phyloP scores from a whole-genome alignment of 2,888 invertebrate genomes.

The Aquatica leii region DNA sequence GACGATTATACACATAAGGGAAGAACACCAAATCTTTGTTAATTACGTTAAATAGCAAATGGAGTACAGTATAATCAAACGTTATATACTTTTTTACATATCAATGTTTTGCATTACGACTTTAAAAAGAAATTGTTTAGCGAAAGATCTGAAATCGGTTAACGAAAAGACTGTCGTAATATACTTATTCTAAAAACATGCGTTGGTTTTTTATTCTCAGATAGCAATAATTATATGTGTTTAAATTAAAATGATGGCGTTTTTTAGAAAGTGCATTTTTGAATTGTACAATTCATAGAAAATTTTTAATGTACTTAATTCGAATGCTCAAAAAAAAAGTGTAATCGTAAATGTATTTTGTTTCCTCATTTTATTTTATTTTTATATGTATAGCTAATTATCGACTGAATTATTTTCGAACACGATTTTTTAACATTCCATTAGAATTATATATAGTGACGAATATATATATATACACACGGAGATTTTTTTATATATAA shows the following conservation, averaged over 20 bases:
- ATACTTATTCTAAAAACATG: conserved; percentile 36
- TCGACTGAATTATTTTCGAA: conserved; percentile 41
- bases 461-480: conserved; percentile 35
- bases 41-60: conserved; percentile 19
- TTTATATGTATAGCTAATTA: conserved; percentile 36
- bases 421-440: conserved; percentile 29
- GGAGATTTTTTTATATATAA: conserved; percentile 17
- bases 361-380: conserved; percentile 33
- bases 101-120: conserved; percentile 20
- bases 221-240: conserved; percentile 58
- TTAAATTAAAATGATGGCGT: conserved; percentile 37
- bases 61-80: conserved; percentile 20
- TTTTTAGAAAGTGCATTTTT: conserved; percentile 32
- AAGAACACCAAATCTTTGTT: conserved; percentile 38
- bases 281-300: conserved; percentile 36
- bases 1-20: conserved; percentile 33
- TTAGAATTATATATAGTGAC: conserved; percentile 16
- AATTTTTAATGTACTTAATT: conserved; percentile 50
- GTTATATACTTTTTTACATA: conserved; percentile 36
- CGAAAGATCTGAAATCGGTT: conserved; percentile 35
- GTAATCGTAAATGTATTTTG: conserved; percentile 43
- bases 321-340: conserved; percentile 55
- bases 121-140: conserved; percentile 30
- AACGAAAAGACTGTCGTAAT: conserved; percentile 36
- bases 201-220: conserved; percentile 35